Evolutionary conservation across 2,797 vertebrate species (phyloP), one percentile per base, ranked within the genome.

Genomic region (Lepus townsendii): DNA sequence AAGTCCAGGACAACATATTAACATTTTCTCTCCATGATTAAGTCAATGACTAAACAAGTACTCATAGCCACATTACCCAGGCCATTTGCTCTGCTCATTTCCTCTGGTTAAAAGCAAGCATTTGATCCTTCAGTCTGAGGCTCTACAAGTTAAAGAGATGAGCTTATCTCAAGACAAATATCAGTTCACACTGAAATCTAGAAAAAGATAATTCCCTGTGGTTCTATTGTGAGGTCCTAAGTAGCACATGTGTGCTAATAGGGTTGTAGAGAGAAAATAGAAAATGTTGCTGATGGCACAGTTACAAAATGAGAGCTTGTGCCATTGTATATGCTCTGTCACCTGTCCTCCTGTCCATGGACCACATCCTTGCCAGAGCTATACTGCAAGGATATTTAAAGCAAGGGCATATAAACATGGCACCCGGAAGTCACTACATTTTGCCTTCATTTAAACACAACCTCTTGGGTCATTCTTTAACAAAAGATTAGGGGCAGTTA

Each of bases 1-100:
- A 95, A 93, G 85, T 75, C 35, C 88, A 87, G 79, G 63, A 83
- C 42, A 85, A 63, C 68, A 20, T 63, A 71, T 82, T 72, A 90
- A 79, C 20, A 77, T 66, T 83, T 77, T 95, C 78, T 79, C 76
- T 80, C 32, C 66, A 85, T 77, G 50, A 95, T 96, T 93, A 96
- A 88, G 75, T 82, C 93, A 91, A 35, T 73, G 87, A 91, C 83
- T 96, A 95, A 95, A 82, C 63, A 75, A 89, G 63, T 30, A 35
- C 68, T 90, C 93, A 69, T 1, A 30, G 16, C n/a, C 68, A 52
- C 77, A 71, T 82, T 91, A 95, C 50, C 76, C 76, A 77, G 83
- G 22, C 62, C 68, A 94, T 96, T 92, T 87, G 13, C 52, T 93
- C 84, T 82, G 42, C 83, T 93, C 17, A 35, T 38, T 91, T 91